Evolutionary conservation across 2,888 invertebrate genomes (phyloP), one percentile per base, ranked within the genome.

Genomic region (Caenorhabditis sp.): DNA sequence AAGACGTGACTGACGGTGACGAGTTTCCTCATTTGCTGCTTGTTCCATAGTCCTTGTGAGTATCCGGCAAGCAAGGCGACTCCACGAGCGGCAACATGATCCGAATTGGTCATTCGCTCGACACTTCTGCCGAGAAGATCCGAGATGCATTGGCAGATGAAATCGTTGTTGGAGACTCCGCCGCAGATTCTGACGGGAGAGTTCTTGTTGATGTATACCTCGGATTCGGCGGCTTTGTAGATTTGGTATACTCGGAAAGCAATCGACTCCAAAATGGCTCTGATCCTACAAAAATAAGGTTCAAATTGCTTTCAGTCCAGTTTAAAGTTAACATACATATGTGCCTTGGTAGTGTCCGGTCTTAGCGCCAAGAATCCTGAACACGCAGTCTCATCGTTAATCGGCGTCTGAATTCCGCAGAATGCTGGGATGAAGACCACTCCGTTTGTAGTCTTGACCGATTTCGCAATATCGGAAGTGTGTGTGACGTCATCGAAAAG

Each of bases 111-210:
- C 0, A 95, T 94, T 40, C 97, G 93, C 92, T 96, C 95, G 4
- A 97, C 95, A 0, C 93, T 92, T 67, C 95, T 92, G 0, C 94
- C 95, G 0, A 95, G 95, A 68, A 97, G 93, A 92, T 97, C 96
- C 0, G 97, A 95, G 85, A 98, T 94, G 76, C 96, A 93, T 92
- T 97, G 97, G 88, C 96, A 95, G 53, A 98, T 93, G 91, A 98
- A 98, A 92, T 97, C 95, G 92, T 97, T 98, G 83, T 95, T 95
- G 0, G 97, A 95, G n/a, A 98, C 97, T n/a, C 98, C 98, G 2
- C 98, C 98, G 92, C 97, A 96, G 80, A 96, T 94, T 90, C 97
- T 97, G 55, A 88, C 79, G 18, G 79, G 53, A 9, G 82, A 79
- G 26, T 80, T 82, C 28, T 83, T 60, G 15, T 82, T 89, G 87